These are phyloP conservation scores for Varanus salvator DNA, from an alignment of 2,113 vertebrate species.

Conservation along the genomic window DNA sequence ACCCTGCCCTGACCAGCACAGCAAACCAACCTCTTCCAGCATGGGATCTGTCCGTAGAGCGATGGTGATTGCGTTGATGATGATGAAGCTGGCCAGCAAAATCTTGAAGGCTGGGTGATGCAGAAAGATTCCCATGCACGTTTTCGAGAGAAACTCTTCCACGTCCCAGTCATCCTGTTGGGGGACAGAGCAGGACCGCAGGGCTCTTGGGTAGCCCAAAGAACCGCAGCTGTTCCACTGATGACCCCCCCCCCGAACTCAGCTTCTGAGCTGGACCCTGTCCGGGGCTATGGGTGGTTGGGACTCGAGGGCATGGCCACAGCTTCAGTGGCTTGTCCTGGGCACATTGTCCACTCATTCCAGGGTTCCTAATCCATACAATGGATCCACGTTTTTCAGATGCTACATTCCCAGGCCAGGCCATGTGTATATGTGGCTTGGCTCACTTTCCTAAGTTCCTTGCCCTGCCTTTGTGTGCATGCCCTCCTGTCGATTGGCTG, in stretches of 20 bases:
- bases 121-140: slow-evolving; percentile 58
- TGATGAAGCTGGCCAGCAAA: slow-evolving; percentile 53
- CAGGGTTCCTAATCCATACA: too few relatives aligned
- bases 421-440: neutral
- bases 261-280: too few relatives aligned
- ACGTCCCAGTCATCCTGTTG: slow-evolving; percentile 55
- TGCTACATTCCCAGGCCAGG: neutral
- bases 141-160: slow-evolving; percentile 60
- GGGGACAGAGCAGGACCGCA: neutral
- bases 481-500: neutral
- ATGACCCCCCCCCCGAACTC: neutral
- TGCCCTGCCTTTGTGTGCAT: neutral
- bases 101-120: slow-evolving; percentile 47
- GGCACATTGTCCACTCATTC: neutral
- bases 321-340: neutral
- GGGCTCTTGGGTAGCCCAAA: neutral
- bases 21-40: neutral
- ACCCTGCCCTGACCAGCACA: too few relatives aligned
- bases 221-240: neutral
- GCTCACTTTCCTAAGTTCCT: too few relatives aligned
- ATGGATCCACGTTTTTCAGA: neutral
- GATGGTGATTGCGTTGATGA: slow-evolving; percentile 44
- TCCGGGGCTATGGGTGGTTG: neutral
- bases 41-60: neutral
- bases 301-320: neutral